Evolutionary conservation across 2,888 invertebrate genomes (phyloP).

Genomic region (Neoaliturus tenellus): DNA sequence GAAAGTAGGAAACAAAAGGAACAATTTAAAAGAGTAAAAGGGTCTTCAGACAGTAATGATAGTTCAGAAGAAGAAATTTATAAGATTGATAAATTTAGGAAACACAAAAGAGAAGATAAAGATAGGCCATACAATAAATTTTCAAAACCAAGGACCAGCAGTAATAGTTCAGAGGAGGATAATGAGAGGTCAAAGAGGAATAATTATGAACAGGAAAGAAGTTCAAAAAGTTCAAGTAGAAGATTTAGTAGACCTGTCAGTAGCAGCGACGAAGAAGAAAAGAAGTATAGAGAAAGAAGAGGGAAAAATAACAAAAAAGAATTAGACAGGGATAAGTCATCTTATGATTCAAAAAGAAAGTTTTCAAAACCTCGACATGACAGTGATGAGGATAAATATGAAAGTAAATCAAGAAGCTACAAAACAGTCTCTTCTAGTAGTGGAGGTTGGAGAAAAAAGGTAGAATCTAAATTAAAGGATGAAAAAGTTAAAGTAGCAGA

Average conservation of each 20-base stretch:
- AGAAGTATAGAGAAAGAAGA: conserved; percentile 3
- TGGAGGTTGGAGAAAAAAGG: conserved; percentile 54
- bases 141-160: neutral
- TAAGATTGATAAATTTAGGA: neutral
- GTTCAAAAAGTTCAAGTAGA: neutral
- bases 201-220: neutral
- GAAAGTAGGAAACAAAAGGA: neutral
- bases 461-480: neutral
- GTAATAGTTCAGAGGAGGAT: neutral
- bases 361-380: conserved; percentile 1
- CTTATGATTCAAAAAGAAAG: neutral
- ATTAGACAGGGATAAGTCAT: neutral
- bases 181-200: neutral
- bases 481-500: neutral
- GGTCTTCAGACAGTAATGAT: neutral
- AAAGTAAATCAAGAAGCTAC: neutral
- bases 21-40: neutral
- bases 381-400: conserved; percentile 6
- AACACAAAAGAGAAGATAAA: neutral
- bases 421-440: conserved; percentile 19
- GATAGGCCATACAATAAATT: neutral
- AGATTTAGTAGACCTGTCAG: conserved; percentile 22
- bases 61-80: neutral
- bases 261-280: conserved; percentile 11
- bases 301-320: neutral